phyloP scores from a whole-genome alignment of 2,113 vertebrate species.

The Pongo abelii region DNA sequence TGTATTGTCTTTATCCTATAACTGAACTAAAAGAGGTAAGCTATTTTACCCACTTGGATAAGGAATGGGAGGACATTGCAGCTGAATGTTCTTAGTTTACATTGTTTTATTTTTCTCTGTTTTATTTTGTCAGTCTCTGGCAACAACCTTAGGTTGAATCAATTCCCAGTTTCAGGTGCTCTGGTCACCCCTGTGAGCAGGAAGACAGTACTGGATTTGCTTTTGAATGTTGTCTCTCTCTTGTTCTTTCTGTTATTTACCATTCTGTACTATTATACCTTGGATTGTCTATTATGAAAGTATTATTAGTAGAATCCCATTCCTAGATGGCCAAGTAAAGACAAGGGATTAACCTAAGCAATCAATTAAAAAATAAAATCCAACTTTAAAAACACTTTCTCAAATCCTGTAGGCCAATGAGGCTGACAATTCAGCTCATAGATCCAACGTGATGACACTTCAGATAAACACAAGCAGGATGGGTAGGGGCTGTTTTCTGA shows the following conservation, averaged over 20 bases:
- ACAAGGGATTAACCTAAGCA: background rate
- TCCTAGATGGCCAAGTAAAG: background rate
- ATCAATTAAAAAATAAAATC: background rate
- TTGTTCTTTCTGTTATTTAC: background rate
- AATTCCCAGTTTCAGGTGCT: background rate
- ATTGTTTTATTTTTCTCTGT: background rate
- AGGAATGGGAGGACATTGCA: background rate
- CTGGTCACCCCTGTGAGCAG: background rate
- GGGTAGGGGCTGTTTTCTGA: background rate
- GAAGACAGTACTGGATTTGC: background rate
- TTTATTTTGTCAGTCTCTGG: background rate
- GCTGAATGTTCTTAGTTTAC: background rate
- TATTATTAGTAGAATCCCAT: background rate
- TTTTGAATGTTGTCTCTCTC: background rate
- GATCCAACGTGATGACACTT: rapidly evolving
- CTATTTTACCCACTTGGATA: background rate
- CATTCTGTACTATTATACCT: background rate
- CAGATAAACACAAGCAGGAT: background rate
- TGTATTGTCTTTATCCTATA: background rate
- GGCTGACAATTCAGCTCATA: background rate
- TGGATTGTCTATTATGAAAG: background rate
- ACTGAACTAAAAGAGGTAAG: background rate
- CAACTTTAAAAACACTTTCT: background rate
- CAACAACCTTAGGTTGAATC: background rate
- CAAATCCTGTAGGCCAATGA: background rate